Base-by-base conservation (phyloP, 2,113 vertebrate species). In the Pachypanchax playfairii region DNA sequence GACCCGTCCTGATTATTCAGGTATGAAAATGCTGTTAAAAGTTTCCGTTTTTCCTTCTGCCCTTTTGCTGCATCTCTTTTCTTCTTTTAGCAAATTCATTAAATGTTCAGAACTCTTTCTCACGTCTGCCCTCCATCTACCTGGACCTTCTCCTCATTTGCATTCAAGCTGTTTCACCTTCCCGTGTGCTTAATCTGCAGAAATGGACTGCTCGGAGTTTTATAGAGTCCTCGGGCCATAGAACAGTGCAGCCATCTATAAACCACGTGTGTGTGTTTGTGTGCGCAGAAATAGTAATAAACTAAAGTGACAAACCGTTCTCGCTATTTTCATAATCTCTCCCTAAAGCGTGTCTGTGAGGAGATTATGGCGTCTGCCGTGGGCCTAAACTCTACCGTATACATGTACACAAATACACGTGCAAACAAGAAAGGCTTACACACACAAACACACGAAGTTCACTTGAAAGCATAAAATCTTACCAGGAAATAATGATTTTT, bases 351-450 rank as follows among this genome's bases (percentile, higher is more conserved):
- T 73, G 36, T 50, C 66, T 56, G 33, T 24, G 9, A 63, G 68
- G 65, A 63, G 71, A 82, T 86, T 84, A 86, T 51, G 20, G 60
- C 62, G 77, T 78, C 63, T 80, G 71, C 61, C 73, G 58, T 10
- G 41, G 57, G 61, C 22, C 25, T 31, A 43, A 29, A 36, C 24
- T 61, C 3, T n/a, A 44, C 49, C 14, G 2, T n/a, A n/a, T 64
- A 20, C 48, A 17, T 46, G 14, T 20, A 75, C 42, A 36, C 48
- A 25, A 11, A 57, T 20, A 55, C 38, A 54, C 29, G 18, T 11
- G 62, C 35, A 57, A 36, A 62, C 56, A 68, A 11, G n/a, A 41
- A 1, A 38, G 20, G 55, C 44, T 56, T 47, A 33, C 22, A 4
- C 60, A n/a, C 42, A 65, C 18, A 17, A 47, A 14, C 28, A 51